Conservation (phyloP, 2,888 invertebrate genomes). For the Meganola albula region DNA sequence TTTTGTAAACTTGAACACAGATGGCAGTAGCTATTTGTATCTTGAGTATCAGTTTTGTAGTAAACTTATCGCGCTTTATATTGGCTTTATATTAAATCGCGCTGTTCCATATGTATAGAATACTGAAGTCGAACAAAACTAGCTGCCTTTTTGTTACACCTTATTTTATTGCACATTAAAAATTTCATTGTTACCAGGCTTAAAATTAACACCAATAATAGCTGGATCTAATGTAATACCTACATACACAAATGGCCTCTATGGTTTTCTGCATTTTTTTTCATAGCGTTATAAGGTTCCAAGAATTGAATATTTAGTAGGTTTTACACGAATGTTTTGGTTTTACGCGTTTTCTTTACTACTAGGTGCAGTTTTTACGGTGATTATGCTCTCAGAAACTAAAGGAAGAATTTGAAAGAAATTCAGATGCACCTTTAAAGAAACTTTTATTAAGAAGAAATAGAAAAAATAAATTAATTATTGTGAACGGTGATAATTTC, state of each 20-base stretch:
- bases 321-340: conserved; percentile 67
- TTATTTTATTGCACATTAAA: too few species aligned
- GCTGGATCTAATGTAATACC: conserved; percentile 49
- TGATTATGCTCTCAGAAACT: conserved; percentile 71
- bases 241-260: too few species aligned
- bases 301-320: conserved; percentile 59
- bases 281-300: conserved; percentile 71
- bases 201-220: conserved; percentile 53
- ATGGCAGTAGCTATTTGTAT: too few species aligned
- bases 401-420: conserved; percentile 75
- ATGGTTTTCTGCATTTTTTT: conserved; percentile 57
- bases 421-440: conserved; percentile 72
- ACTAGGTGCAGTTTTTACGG: conserved; percentile 60
- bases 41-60: too few species aligned
- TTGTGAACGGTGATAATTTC: conserved; percentile 5
- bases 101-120: too few species aligned
- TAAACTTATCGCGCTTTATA: too few species aligned
- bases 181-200: conserved; percentile 43
- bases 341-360: conserved; percentile 59
- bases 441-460: conserved; percentile 30
- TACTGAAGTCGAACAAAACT: too few species aligned
- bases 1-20: too few species aligned
- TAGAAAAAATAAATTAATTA: conserved; percentile 23
- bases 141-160: too few species aligned
- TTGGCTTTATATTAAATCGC: too few species aligned